Evolutionary conservation across 2,888 invertebrate species (phyloP), one percentile per base, ranked within the genome.

Genomic region (Leuctra nigra): DNA sequence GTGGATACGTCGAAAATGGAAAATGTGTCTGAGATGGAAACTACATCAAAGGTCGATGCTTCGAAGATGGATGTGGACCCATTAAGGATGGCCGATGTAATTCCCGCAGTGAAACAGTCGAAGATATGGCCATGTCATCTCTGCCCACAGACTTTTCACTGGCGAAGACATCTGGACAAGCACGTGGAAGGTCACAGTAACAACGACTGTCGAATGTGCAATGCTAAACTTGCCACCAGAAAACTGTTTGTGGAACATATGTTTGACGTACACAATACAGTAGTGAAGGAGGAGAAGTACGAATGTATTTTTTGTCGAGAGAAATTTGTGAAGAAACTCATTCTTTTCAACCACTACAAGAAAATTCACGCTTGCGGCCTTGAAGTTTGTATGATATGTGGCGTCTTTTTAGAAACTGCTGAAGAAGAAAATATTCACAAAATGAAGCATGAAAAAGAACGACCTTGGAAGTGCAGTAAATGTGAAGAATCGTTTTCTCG

Each of bases 131-230:
- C 16, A 9, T 48, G 50, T 48, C 29, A 20, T 6, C 50, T 29
- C 18, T 48, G 50, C 24, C 16, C 23, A 4, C 20, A 48, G 24
- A 4, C 13, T 4, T 48, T 48, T 48, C 50, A 24, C 22, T 48
- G 4, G 18, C 24, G 24, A 16, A 22, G 9, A 23, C 50, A 48
- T 48, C 24, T 23, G 2, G 33, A 22, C 33, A 48, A 48, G 11
- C 50, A 48, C 33, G 16, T 48, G 50, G 50, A 48, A 18, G 50
- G 50, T 16, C 50, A 48, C 24, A 33, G 18, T 2, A 33, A 24
- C 4, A 48, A 48, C 24, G 33, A 48, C 24, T 48, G 50, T 24
- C 50, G 50, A 29, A 18, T 48, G 9, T 48, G 50, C 33, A 24
- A 24, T 23, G 18, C 24, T 23, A 23, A 23, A 24, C 18, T 48